Conservation (phyloP, 1,140 invertebrate genomes). For the Homalodisca vitripennis region DNA sequence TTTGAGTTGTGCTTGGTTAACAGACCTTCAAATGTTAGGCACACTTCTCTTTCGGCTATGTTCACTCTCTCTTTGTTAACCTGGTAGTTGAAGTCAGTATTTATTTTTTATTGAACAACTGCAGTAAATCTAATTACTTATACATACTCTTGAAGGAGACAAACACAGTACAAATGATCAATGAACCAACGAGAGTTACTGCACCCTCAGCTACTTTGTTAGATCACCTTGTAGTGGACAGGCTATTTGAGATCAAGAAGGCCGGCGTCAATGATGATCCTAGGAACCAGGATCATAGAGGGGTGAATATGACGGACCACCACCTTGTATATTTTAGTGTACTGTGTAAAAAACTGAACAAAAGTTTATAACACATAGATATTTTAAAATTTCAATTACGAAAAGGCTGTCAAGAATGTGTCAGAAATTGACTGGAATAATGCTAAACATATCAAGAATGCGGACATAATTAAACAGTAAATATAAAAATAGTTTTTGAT, state of each 20-base stretch:
- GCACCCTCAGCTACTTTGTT: no score
- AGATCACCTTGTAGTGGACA: not conserved
- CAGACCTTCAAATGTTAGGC: no score
- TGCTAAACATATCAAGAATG: not conserved
- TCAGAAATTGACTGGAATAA: not conserved
- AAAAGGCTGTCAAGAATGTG: not conserved
- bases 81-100: not conserved
- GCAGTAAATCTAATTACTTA: not conserved
- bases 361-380: not conserved
- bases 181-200: not conserved
- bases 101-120: not conserved
- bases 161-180: not conserved
- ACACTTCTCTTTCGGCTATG: no score
- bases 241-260: not conserved
- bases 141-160: not conserved
- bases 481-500: not conserved
- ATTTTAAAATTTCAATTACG: not conserved
- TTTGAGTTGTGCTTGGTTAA: no score
- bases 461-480: not conserved
- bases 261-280: not conserved
- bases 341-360: not conserved
- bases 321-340: not conserved
- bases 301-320: not conserved
- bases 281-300: not conserved
- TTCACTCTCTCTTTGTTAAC: not conserved